phyloP scores from a whole-genome alignment of 2,797 vertebrate genomes.

The Sebastes alutus region DNA sequence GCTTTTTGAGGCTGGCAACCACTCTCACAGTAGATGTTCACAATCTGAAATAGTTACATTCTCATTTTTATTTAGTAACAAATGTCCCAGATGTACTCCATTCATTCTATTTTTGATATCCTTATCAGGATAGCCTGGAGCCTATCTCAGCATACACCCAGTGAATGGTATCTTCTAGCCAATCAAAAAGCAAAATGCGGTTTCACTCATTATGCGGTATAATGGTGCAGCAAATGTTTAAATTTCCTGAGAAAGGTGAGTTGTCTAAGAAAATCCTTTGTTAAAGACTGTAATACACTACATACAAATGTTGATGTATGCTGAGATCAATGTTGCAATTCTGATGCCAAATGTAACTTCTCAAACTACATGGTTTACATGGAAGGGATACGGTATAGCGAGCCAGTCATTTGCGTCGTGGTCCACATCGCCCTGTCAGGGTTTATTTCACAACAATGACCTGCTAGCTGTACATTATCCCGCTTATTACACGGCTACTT shows the following conservation, averaged over 20 bases:
- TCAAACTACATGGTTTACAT: not conserved
- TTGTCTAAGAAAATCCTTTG: conserved; percentile 71
- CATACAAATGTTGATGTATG: not conserved
- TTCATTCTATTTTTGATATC: not conserved
- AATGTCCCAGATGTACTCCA: not conserved
- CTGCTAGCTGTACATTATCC: too few relatives aligned
- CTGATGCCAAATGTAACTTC: not conserved
- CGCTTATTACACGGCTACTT: too few relatives aligned
- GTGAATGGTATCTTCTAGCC: conserved; percentile 40
- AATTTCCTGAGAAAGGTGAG: conserved; percentile 66
- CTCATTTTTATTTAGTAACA: not conserved
- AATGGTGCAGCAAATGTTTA: conserved; percentile 25
- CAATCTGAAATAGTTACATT: not conserved
- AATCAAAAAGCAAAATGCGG: conserved; percentile 43
- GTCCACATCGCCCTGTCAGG: too few relatives aligned
- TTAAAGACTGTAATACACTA: not conserved
- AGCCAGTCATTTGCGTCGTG: too few relatives aligned
- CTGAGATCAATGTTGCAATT: not conserved
- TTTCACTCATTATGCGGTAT: conserved; percentile 18
- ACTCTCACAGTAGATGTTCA: not conserved
- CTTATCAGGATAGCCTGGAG: not conserved
- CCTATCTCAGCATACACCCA: not conserved
- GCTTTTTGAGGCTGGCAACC: not conserved
- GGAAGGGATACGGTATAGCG: too few relatives aligned
- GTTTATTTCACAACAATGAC: too few relatives aligned